Base-by-base conservation (phyloP, 2,888 invertebrate genomes). In the Strigamia maritima region DNA sequence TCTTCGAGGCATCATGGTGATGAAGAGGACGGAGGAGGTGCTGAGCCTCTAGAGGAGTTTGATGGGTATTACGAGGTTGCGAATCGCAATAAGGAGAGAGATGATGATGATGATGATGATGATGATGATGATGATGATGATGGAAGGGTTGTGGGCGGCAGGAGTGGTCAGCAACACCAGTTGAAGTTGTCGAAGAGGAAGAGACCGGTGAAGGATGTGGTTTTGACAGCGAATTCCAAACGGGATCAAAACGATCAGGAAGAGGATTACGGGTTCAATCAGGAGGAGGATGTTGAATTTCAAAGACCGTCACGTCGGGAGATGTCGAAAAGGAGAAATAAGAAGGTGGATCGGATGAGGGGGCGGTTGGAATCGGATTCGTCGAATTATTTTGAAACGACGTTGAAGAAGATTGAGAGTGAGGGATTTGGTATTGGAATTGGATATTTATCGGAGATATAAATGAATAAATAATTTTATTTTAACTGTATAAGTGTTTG, bases 361-460 rank as follows among this genome's bases (percentile, higher is more conserved):
- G n/a, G 60, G 7, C 19, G 60, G 60, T 22, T 19, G 60, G 24
- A 19, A 3, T 3, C 8, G 19, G 60, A 60, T 8, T 8, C 24
- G 22, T 22, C 19, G n/a, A 10, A n/a, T 22, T 10, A 60, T 19
- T 22, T 44, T 14, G 12, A 14, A 16, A 44, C 40, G 2, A 16
- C 3, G 12, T 44, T 44, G 40, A 10, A 44, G 3, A 44, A 38
- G 38, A 10, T 54, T 7, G 54, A 19, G 4, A 19, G 10, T 76
- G 35, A 40, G 16, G 76, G 76, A n/a, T 40, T 76, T 6, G 76
- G 76, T 2, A 40, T 76, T 24, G 76, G 76, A 38, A 76, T 76
- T 40, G 76, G 76, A 19, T 76, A 38, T 38, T 40, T 76, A 40
- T 31, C 76, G 1, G 40, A 76, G 1, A 19, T 75, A 44, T 60